Percentiles rank a stretch among this genome's conserved stretches.
phyloP scores from a whole-genome alignment of 2,797 vertebrate species.

The Phataginus tetradactyla region DNA sequence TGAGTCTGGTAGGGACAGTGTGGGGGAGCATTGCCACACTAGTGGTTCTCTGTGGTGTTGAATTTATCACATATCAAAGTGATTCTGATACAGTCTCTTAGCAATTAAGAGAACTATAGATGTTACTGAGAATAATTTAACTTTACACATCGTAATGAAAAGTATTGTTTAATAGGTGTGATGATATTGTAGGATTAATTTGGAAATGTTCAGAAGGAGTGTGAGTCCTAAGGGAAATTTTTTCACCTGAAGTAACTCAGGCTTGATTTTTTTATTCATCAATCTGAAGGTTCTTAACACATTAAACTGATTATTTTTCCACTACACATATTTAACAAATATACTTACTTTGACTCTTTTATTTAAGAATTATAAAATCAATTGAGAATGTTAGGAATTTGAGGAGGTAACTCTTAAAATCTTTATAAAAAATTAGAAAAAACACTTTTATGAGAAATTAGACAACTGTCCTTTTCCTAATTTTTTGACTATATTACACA shows the following conservation, averaged over 20 bases:
- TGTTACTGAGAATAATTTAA: constrained; percentile 47
- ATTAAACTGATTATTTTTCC: constrained; percentile 51
- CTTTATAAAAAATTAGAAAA: not conserved
- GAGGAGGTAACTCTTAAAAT: not conserved
- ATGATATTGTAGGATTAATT: constrained; percentile 43
- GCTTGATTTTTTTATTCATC: constrained; percentile 31
- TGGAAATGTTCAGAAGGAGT: constrained; percentile 41
- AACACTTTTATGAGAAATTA: not conserved
- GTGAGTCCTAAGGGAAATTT: constrained; percentile 53
- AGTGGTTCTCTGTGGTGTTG: not conserved
- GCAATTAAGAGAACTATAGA: constrained; percentile 40
- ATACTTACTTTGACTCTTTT: constrained; percentile 48
- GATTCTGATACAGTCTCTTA: not conserved
- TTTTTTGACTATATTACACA: not conserved
- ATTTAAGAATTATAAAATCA: constrained; percentile 42
- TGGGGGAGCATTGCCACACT: too few relatives aligned
- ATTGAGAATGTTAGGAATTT: constrained; percentile 43
- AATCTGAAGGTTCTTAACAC: constrained; percentile 27
- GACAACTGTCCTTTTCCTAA: not conserved
- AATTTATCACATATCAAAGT: not conserved
- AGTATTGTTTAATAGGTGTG: constrained; percentile 60
- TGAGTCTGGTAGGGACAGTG: not conserved
- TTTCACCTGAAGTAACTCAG: not conserved
- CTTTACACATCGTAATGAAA: constrained; percentile 19
- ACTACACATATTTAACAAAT: constrained; percentile 55